Percentiles rank a stretch among this genome's conserved stretches.
Evolutionary conservation across 92 coral and sea anemone species (phyloP).

Genomic region (Heliopora coerulea): DNA sequence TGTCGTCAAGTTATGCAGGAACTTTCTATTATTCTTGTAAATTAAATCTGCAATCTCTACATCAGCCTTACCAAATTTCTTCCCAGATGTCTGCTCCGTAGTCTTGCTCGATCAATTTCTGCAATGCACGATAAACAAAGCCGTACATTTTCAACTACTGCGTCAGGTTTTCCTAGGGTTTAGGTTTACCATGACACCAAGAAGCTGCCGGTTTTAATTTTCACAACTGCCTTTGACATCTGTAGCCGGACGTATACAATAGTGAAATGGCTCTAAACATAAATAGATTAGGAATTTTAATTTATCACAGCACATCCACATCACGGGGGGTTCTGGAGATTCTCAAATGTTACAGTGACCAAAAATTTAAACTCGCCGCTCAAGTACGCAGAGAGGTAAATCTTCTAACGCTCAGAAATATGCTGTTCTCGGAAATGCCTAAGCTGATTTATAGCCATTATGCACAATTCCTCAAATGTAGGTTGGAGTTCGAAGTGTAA

Average conservation of each 20-base stretch:
- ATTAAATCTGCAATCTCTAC: background rate
- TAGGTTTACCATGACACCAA: background rate
- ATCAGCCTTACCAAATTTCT: constrained; percentile 75
- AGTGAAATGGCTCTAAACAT: no score
- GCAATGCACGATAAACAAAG: constrained; percentile 88
- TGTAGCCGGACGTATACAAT: no score
- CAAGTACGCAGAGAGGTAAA: no score
- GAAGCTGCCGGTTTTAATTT: no score
- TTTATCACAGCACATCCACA: constrained; percentile 19
- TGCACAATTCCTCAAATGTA: no score
- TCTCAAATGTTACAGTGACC: background rate
- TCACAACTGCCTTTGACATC: no score
- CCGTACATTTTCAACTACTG: constrained; percentile 67
- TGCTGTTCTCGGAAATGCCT: no score
- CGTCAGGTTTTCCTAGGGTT: background rate
- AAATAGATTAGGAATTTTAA: constrained; percentile 33
- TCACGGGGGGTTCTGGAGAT: background rate
- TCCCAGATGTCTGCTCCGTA: constrained; percentile 86
- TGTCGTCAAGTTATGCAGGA: background rate
- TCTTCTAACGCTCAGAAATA: no score
- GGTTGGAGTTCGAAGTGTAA: no score
- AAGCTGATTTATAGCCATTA: no score
- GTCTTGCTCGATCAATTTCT: constrained; percentile 79
- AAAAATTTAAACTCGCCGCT: no score
- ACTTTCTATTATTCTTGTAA: background rate